phyloP scores from a whole-genome alignment of 2,888 invertebrate species.

The Trichacis sp. region DNA sequence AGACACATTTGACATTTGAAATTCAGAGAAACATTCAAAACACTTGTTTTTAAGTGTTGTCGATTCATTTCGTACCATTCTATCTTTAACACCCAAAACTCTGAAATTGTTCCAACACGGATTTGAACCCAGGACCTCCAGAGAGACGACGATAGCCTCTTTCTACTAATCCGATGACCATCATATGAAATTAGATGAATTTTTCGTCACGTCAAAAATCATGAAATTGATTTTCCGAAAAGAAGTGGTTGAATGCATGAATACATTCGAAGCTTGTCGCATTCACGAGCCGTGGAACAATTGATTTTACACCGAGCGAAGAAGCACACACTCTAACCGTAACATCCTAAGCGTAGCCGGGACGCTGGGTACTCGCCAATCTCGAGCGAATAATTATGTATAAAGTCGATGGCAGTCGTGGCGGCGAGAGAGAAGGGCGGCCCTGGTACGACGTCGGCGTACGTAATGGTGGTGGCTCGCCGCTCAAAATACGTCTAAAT shows the following conservation, averaged over 20 bases:
- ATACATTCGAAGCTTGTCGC: not conserved
- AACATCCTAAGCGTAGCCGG: constrained; percentile 21
- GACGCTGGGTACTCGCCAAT: constrained; percentile 42
- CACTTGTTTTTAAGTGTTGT: no score
- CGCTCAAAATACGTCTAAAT: constrained; percentile 65
- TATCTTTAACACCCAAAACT: no score
- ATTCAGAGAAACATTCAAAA: no score
- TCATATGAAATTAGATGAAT: no score
- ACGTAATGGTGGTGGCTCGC: constrained; percentile 41
- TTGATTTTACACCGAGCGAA: constrained; percentile 19
- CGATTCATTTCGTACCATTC: no score
- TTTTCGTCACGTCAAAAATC: no score
- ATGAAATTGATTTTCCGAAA: not conserved
- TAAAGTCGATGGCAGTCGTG: constrained; percentile 55
- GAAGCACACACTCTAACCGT: constrained; percentile 21
- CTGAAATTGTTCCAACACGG: no score
- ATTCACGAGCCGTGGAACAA: constrained; percentile 19
- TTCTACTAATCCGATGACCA: no score
- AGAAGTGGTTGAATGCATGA: not conserved
- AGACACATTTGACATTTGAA: no score
- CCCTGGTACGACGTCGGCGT: constrained; percentile 50
- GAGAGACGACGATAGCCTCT: no score
- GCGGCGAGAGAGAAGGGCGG: constrained; percentile 26
- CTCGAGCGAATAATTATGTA: constrained; percentile 67
- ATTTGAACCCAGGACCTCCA: no score